phyloP scores from a whole-genome alignment of 2,113 vertebrate species.

The Siphamia tubifer region DNA sequence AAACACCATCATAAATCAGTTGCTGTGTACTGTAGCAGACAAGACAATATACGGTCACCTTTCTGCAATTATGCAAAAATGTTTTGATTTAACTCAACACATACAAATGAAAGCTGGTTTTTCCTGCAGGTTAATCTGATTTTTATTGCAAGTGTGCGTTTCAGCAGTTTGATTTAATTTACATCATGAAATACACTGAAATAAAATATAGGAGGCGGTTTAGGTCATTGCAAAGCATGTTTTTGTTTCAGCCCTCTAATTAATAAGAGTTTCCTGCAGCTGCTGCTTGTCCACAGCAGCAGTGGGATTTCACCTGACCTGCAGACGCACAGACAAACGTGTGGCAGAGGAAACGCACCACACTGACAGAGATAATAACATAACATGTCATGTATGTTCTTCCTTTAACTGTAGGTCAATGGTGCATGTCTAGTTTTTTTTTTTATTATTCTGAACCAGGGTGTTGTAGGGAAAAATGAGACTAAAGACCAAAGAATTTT shows the following conservation, averaged over 20 bases:
- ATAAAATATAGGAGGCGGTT: conserved; percentile 9
- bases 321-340: not conserved
- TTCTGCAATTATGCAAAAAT: not conserved
- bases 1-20: not conserved
- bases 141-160: conserved; percentile 9
- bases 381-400: too few relatives aligned
- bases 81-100: too few relatives aligned
- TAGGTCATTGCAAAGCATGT: conserved; percentile 30
- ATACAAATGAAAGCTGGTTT: too few relatives aligned
- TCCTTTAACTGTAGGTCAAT: not conserved
- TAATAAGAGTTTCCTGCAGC: conserved; percentile 23
- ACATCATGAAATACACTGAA: not conserved
- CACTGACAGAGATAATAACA: not conserved
- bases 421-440: too few relatives aligned
- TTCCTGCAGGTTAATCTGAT: not conserved
- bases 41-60: conserved; percentile 5
- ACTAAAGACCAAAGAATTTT: too few relatives aligned
- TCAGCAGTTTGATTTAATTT: conserved; percentile 8
- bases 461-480: too few relatives aligned
- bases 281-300: conserved; percentile 21
- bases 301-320: not conserved
- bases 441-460: too few relatives aligned
- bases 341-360: not conserved
- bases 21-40: not conserved
- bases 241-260: conserved; percentile 32